Percentiles rank a stretch among this genome's conserved stretches.
Evolutionary conservation across 2,113 vertebrate species (phyloP).

Genomic region (Petrocephalus microphthalmus): DNA sequence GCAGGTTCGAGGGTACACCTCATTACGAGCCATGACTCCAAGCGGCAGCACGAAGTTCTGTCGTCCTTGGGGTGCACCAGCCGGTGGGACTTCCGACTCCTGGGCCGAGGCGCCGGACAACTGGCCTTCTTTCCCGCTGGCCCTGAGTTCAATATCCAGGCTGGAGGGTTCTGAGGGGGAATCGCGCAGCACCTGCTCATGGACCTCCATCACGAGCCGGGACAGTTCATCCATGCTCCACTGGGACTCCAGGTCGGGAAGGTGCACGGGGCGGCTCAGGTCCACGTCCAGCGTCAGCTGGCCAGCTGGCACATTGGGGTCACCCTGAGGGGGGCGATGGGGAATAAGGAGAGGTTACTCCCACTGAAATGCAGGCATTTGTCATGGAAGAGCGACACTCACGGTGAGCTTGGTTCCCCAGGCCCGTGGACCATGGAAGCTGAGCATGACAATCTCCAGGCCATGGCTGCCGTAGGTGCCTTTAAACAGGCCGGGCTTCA

Average conservation of each 20-base stretch:
- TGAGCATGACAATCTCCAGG: constrained; percentile 95
- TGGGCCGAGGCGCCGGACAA: not conserved
- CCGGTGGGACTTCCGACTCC: constrained; percentile 13
- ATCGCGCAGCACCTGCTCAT: constrained; percentile 70
- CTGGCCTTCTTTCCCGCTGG: constrained; percentile 27
- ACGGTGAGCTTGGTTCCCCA: constrained; percentile 95
- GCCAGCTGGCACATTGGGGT: constrained; percentile 93
- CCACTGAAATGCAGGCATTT: not conserved
- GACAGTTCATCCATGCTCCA: constrained; percentile 80
- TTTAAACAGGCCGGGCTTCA: constrained; percentile 90
- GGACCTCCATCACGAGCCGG: constrained; percentile 72
- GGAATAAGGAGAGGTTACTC: not conserved
- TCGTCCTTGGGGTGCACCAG: constrained; percentile 34
- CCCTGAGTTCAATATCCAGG: constrained; percentile 6
- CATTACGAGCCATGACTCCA: constrained; percentile 86
- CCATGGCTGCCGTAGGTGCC: constrained; percentile 95
- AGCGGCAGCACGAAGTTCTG: constrained; percentile 80
- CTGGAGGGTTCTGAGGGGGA: constrained; percentile 25
- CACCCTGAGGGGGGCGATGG: constrained; percentile 63
- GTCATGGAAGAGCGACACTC: constrained; percentile 35
- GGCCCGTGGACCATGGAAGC: constrained; percentile 76
- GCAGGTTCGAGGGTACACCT: constrained; percentile 88
- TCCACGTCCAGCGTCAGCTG: constrained; percentile 88
- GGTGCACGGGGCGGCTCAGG: constrained; percentile 71
- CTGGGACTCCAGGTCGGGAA: constrained; percentile 77